A percentile compares a stretch with the other conserved stretches of the same genome.
These are phyloP conservation scores for Teleogryllus oceanicus DNA, from an alignment of 2,888 invertebrate genomes.

Conservation along the genomic window DNA sequence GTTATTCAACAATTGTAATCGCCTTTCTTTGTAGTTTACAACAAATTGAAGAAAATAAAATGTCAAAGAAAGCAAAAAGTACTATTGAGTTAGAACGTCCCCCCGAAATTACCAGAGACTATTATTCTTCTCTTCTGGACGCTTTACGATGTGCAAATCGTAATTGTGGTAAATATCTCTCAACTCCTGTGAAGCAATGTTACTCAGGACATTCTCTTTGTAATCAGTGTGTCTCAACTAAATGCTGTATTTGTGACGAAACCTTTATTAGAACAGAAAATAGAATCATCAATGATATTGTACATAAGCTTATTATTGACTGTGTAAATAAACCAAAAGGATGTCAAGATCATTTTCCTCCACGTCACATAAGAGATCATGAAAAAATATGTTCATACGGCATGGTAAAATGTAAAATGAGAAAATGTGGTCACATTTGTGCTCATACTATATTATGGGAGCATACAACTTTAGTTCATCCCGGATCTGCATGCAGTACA, in stretches of 20 bases:
- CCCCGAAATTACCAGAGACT: not conserved
- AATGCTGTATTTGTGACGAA: not conserved
- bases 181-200: not conserved
- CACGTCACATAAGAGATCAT: not conserved
- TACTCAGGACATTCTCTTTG: not conserved
- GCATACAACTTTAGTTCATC: not conserved
- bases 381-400: not conserved
- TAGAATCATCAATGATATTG: not conserved
- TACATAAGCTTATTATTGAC: not conserved
- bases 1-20: too few species aligned
- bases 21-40: too few species aligned
- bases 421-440: not conserved
- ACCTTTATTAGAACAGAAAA: not conserved
- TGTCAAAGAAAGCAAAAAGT: too few species aligned
- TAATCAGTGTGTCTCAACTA: not conserved
- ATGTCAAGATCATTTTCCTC: not conserved
- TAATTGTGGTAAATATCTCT: not conserved
- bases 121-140: not conserved
- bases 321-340: conserved; percentile 6
- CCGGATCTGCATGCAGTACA: not conserved
- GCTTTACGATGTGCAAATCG: not conserved
- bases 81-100: too few species aligned
- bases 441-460: not conserved
- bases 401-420: not conserved
- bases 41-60: too few species aligned